Conservation (phyloP, 2,797 vertebrate species). For the Sphenodon punctatus region DNA sequence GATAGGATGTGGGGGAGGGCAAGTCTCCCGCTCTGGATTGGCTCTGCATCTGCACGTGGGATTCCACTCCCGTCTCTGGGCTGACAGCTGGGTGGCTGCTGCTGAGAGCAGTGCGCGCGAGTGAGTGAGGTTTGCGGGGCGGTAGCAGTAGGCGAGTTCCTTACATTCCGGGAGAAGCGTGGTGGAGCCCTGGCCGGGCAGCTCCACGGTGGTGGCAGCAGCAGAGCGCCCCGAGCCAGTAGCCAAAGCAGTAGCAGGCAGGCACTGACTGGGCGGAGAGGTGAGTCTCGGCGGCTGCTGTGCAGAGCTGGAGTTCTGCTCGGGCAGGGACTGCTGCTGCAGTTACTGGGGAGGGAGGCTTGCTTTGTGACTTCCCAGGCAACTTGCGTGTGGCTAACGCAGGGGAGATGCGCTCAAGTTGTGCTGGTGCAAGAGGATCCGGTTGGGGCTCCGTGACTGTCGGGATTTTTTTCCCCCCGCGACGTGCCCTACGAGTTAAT, state of each 20-base stretch:
- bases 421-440: too few relatives aligned
- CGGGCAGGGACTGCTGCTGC: neutral
- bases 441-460: neutral
- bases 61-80: slow-evolving; percentile 18
- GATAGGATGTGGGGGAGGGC: neutral
- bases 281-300: neutral
- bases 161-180: too few relatives aligned
- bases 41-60: slow-evolving; percentile 21
- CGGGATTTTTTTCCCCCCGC: too few relatives aligned
- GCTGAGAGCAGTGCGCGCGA: neutral
- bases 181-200: neutral
- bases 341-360: neutral
- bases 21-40: slow-evolving; percentile 18
- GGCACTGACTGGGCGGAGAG: neutral
- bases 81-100: slow-evolving; percentile 16
- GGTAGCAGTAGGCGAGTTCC: neutral
- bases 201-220: neutral
- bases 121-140: neutral
- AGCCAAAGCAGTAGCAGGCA: neutral
- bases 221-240: neutral
- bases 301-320: neutral
- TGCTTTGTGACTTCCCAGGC: neutral
- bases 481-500: neutral
- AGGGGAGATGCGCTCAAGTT: neutral
- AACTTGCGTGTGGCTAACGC: neutral